Base-by-base conservation (phyloP, 2,797 vertebrate species). In the Sarcoramphus papa region DNA sequence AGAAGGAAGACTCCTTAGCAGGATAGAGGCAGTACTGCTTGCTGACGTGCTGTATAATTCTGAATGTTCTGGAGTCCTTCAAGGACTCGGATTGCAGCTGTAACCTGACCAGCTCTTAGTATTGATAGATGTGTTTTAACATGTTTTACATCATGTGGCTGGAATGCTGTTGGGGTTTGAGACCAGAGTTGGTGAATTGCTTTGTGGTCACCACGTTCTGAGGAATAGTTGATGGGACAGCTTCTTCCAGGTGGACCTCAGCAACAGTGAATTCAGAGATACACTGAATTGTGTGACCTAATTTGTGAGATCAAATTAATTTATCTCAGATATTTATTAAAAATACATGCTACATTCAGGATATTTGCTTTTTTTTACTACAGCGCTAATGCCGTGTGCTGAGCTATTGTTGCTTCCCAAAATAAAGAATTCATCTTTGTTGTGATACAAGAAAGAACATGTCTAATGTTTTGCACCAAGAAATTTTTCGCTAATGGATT, bases 381-480 rank as follows among this genome's bases (percentile, higher is more conserved):
- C 79, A n/a, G 35, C 14, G 15, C 70, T 76, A 88, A 77, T 96
- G 92, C 94, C 47, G 64, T 94, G 93, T 94, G 48, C 82, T 47
- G 88, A 94, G 70, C 60, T 96, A 67, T 91, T 89, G 75, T 85
- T 88, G 92, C 78, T 97, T 96, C 85, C 76, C 81, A 80, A 96
- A 96, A 82, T 74, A 97, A 95, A 75, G 88, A 94, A 95, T 97
- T 97, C 73, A 48, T 97, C 94, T 96, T 96, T 90, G 88, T 91
- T 35, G 47, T 86, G 82, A 95, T 92, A 94, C 90, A 98, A 97
- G 98, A 98, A 96, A 89, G 97, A 97, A 97, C 97, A 97, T 79
- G 97, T 91, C 95, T 97, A 59, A 53, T 65, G 70, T 95, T 87
- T 95, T 92, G 59, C 92, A 97, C 92, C 76, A 95, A 92, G 90